A percentile compares a stretch with the other conserved stretches of the same genome.
Evolutionary conservation across 2,888 invertebrate species (phyloP).

Genomic region (Oscheius sp.): DNA sequence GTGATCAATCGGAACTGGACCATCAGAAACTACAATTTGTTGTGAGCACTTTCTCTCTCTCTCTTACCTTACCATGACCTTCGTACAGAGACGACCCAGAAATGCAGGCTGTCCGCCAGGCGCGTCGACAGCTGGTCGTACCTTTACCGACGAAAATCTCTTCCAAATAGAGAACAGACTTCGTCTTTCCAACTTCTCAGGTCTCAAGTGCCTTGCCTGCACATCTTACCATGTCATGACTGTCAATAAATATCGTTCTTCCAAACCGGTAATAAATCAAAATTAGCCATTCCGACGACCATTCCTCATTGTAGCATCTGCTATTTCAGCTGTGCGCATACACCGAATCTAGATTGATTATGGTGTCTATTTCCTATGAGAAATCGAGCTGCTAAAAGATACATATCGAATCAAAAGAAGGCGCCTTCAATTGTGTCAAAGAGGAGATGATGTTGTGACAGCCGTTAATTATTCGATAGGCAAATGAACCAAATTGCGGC

Average conservation of each 20-base stretch:
- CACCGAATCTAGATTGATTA: too few relatives aligned
- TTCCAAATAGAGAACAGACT: not conserved
- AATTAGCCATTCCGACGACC: too few relatives aligned
- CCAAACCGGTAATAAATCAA: too few relatives aligned
- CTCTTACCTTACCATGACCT: not conserved
- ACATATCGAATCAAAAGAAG: too few relatives aligned
- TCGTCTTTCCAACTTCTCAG: slow-evolving; percentile 12
- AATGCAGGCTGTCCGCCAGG: slow-evolving; percentile 40
- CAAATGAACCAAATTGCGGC: too few relatives aligned
- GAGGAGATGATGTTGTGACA: too few relatives aligned
- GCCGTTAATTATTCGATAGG: too few relatives aligned
- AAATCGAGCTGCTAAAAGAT: too few relatives aligned
- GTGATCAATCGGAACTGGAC: slow-evolving; percentile 71
- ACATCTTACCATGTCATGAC: too few relatives aligned
- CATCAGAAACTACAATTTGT: slow-evolving; percentile 67
- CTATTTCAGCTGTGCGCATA: slow-evolving; percentile 21
- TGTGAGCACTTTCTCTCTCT: slow-evolving; percentile 33
- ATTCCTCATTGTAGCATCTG: slow-evolving; percentile 8
- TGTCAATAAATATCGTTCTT: too few relatives aligned
- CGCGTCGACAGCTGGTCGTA: slow-evolving; percentile 25
- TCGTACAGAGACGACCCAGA: slow-evolving; percentile 51
- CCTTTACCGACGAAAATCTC: slow-evolving; percentile 3
- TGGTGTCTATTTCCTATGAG: too few relatives aligned
- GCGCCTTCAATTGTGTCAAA: too few relatives aligned
- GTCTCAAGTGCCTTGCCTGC: slow-evolving; percentile 17